Evolutionary conservation across 1,140 invertebrate genomes (phyloP), one percentile per base, ranked within the genome.

Genomic region (Nasonia vitripennis): DNA sequence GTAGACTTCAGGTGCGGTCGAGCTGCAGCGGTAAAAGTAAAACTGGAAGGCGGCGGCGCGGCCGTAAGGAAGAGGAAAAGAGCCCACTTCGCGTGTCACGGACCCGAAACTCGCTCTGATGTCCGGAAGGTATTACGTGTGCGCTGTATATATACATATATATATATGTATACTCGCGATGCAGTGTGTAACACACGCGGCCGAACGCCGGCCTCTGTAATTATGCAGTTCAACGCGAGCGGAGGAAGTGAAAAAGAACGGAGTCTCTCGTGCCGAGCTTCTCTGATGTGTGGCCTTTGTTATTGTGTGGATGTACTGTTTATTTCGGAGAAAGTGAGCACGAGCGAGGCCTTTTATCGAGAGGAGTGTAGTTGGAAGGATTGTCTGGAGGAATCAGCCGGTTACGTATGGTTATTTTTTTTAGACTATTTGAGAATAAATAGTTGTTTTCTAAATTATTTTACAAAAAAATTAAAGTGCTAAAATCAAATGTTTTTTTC

Each of bases 171-270:
- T 11, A 11, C 27, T 34, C 34, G 55, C 0, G 34, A 80, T 68
- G 14, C 34, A 62, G 27, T 7, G 27, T 7, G 2, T 20, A 78
- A 78, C 48, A 78, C 48, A 45, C 41, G 17, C 51, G 20, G 27
- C 31, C 23, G 11, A 34, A 27, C n/a, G n/a, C 68, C 4, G 51
- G 51, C 17, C 51, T 55, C 51, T 55, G 70, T 45, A 77, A 77
- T 75, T 83, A 62, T 75, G 48, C 20, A 62, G 5, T 62, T 34
- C 68, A 3, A 27, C 7, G 34, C 9, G 31, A n/a, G 34, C 20
- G 17, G 23, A 83, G 51, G 70, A 83, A 83, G 51, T 83, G 80
- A 55, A 81, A 67, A n/a, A 67, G 51, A 77, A 27, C 62, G 45
- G 31, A 77, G 74, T 74, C 34, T 62, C 73, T 55, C n/a, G 20